These are phyloP conservation scores for Salticus scenicus DNA, from an alignment of 2,888 invertebrate species.

Conservation along the genomic window DNA sequence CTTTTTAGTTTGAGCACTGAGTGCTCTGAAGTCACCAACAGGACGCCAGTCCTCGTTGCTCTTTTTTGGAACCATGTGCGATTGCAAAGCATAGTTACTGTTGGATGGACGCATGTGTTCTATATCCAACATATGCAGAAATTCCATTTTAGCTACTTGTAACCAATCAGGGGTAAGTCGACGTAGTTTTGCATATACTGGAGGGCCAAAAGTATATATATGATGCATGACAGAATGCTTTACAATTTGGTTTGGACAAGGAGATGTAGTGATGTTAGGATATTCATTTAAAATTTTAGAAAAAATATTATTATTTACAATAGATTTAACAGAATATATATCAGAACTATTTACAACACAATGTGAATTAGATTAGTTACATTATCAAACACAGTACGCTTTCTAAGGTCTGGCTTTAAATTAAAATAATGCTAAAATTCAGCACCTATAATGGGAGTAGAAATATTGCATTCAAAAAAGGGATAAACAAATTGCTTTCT, in stretches of 20 bases:
- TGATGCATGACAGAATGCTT: conserved; percentile 71
- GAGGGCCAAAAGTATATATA: conserved; percentile 74
- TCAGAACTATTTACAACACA: neutral
- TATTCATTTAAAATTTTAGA: too few species aligned
- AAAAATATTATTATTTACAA: too few species aligned
- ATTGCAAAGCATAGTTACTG: conserved; percentile 53
- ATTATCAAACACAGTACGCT: neutral
- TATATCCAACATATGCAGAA: conserved; percentile 7
- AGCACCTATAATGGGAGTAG: conserved; percentile 2
- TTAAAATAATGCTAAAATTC: neutral
- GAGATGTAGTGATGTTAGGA: neutral
- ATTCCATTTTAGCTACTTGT: too few species aligned
- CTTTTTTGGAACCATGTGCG: conserved; percentile 47
- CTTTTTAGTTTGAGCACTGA: conserved; percentile 26
- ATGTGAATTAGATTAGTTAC: neutral
- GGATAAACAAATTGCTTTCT: conserved; percentile 24
- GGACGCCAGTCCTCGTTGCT: conserved; percentile 19
- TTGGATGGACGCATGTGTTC: conserved; percentile 29
- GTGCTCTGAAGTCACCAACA: conserved; percentile 23
- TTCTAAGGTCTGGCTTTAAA: neutral
- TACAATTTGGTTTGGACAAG: neutral
- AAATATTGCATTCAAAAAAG: conserved; percentile 30
- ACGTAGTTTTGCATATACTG: conserved; percentile 72
- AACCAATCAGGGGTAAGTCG: conserved; percentile 19
- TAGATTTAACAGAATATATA: too few species aligned